phyloP scores from a whole-genome alignment of 2,797 vertebrate species.

The Cottoperca gobio region DNA sequence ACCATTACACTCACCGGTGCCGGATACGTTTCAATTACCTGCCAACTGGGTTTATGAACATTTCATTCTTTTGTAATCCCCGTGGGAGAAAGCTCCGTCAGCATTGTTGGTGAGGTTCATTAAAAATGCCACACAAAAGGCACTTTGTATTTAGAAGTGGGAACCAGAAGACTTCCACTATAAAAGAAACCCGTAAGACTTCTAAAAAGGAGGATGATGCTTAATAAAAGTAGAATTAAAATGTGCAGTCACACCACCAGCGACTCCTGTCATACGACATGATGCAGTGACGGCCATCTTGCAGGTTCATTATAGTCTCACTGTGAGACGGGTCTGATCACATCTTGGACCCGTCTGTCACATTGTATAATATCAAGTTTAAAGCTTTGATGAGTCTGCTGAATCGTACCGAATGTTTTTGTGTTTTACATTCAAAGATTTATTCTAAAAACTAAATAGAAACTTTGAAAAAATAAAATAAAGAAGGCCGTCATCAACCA shows the following conservation, averaged over 20 bases:
- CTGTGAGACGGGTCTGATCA: not conserved
- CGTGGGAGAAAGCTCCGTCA: not conserved
- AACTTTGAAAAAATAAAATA: too few relatives aligned
- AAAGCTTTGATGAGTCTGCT: too few relatives aligned
- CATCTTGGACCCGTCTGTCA: not conserved
- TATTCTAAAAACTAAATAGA: too few relatives aligned
- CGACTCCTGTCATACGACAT: not conserved
- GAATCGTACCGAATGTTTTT: too few relatives aligned
- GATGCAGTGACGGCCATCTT: too few relatives aligned
- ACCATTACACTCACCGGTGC: not conserved
- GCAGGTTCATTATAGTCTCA: too few relatives aligned
- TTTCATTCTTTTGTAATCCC: not conserved
- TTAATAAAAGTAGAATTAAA: not conserved
- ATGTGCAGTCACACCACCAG: conserved; percentile 8
- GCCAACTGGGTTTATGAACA: not conserved
- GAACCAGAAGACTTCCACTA: conserved; percentile 18
- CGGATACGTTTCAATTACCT: not conserved
- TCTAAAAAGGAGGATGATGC: not conserved
- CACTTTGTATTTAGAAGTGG: conserved; percentile 36
- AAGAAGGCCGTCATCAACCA: too few relatives aligned
- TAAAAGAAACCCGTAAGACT: not conserved
- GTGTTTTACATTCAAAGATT: too few relatives aligned
- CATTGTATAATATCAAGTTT: too few relatives aligned
- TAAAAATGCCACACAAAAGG: conserved; percentile 37
- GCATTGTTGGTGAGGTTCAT: not conserved